Percentiles rank a stretch among this genome's conserved stretches.
These are phyloP conservation scores for Hepsetus odoe DNA, from an alignment of 2,113 vertebrate genomes.

Conservation along the genomic window DNA sequence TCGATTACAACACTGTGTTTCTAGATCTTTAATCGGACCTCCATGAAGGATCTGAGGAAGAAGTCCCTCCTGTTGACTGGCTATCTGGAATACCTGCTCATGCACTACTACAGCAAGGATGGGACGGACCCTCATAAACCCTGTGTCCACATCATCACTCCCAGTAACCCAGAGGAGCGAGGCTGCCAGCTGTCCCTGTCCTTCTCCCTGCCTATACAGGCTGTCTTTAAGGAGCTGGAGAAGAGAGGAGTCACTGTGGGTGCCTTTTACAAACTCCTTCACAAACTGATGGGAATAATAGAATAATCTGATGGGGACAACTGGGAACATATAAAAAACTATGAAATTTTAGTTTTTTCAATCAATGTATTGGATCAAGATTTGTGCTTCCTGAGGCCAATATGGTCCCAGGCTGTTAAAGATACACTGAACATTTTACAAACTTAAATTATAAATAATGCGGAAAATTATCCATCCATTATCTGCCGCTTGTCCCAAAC, in stretches of 20 bases:
- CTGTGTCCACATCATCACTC: slow-evolving; percentile 84
- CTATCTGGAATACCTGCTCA: slow-evolving; percentile 91
- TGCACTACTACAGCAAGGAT: slow-evolving; percentile 71
- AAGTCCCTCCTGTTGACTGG: slow-evolving; percentile 91
- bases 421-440: no score
- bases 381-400: no score
- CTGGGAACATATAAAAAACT: no score
- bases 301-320: no score
- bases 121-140: slow-evolving; percentile 65
- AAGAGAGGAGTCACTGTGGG: slow-evolving; percentile 89
- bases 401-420: no score
- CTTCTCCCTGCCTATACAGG: slow-evolving; percentile 81
- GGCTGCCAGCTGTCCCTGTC: slow-evolving; percentile 90
- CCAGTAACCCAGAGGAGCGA: slow-evolving; percentile 76
- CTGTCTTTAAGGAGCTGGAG: slow-evolving; percentile 83
- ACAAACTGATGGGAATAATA: no score
- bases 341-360: no score
- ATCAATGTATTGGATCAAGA: no score
- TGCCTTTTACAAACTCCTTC: slow-evolving; percentile 28
- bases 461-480: no score
- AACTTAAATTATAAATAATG: no score
- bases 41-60: slow-evolving; percentile 82
- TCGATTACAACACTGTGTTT: neutral
- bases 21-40: slow-evolving; percentile 86
- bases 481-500: no score